These are phyloP conservation scores for Spilarctia lutea DNA, from an alignment of 2,888 invertebrate species.

Conservation along the genomic window DNA sequence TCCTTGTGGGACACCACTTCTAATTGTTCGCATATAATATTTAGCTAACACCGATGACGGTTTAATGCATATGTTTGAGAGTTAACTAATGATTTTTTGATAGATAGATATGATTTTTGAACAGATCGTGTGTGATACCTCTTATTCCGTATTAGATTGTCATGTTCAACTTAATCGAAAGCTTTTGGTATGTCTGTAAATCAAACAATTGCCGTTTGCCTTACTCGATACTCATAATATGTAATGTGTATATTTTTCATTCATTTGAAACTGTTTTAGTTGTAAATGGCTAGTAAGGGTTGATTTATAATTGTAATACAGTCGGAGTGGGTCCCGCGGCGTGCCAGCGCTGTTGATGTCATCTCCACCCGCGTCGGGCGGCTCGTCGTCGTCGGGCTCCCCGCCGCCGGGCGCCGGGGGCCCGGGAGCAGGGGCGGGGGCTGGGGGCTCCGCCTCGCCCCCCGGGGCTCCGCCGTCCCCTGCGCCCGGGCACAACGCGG, in stretches of 20 bases:
- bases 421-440: conserved; percentile 46
- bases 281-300: neutral
- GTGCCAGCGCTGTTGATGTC: conserved; percentile 78
- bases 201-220: neutral
- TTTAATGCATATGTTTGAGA: neutral
- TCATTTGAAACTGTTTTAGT: too few species aligned
- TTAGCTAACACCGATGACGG: neutral
- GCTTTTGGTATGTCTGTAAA: neutral
- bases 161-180: neutral
- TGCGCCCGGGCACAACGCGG: conserved; percentile 72
- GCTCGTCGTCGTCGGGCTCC: conserved; percentile 65
- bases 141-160: neutral
- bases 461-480: conserved; percentile 54
- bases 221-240: neutral
- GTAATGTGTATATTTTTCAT: too few species aligned
- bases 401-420: conserved; percentile 57
- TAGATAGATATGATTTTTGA: too few species aligned
- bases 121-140: too few species aligned
- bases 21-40: neutral
- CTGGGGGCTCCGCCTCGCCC: conserved; percentile 21
- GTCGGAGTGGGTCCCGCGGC: conserved; percentile 75
- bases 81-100: too few species aligned
- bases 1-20: neutral
- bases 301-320: neutral
- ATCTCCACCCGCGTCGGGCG: conserved; percentile 64